Base-by-base conservation (phyloP, 2,113 vertebrate genomes). In the Poicephalus gulielmi region DNA sequence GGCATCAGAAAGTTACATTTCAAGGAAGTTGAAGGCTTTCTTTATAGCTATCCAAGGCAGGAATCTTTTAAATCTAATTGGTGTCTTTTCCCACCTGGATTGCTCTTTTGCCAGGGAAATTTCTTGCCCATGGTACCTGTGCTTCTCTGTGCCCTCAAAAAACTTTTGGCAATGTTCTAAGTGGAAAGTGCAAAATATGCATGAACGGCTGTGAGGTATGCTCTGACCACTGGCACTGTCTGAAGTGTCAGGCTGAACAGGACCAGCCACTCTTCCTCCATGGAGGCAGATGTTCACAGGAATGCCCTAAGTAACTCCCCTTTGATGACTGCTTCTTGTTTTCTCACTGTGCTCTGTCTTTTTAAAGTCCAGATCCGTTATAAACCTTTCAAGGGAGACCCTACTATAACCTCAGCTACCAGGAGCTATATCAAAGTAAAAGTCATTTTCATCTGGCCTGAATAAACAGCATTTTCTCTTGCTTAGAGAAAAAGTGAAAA, bases 161-260 rank as follows among this genome's bases (percentile, higher is more conserved):
- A 68, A 98, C 88, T 1, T 99, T 99, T 97, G 96, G 96, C 35
- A 98, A 98, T 14, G 6, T 4, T 77, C 90, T 47, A 37, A 98
- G 95, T 4, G 96, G 97, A 18, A 98, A 79, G 52, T 99, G 99
- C 5, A 98, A 99, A 62, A 96, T 89, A 55, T 99, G 99, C 35
- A 35, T 90, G 1, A 88, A 97, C 2, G 97, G 95, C 24, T 99
- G 99, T 60, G 92, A 94, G 31, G n/a, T 46, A 43, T 99, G 99
- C 92, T 97, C 94, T 1, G 91, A 92, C 39, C 50, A 17, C 11
- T 59, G 96, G 63, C 77, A 92, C 7, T 99, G 99, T 83, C 88
- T 96, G 50, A 97, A 94, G 67, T 99, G 99, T 92, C 95, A 23
- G n/a, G 37, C n/a, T 18, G 92, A 62, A 41, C 90, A 73, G 3